These are phyloP conservation scores for Eurytoma adleriae DNA, from an alignment of 2,888 invertebrate genomes.

Conservation along the genomic window DNA sequence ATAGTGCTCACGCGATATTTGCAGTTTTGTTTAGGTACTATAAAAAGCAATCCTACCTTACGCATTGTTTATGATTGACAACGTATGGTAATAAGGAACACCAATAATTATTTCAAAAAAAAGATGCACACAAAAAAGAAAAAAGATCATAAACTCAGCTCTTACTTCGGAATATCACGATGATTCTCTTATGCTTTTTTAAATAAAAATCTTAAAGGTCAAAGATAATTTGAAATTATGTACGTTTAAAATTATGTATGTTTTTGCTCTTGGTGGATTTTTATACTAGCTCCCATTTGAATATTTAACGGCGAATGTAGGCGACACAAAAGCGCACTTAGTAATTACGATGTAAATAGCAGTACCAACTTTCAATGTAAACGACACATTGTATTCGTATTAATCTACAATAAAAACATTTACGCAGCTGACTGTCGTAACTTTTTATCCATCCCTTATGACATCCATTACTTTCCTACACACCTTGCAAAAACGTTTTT, in stretches of 20 bases:
- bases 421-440: conserved; percentile 30
- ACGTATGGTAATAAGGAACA: too few species aligned
- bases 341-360: conserved; percentile 57
- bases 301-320: conserved; percentile 49
- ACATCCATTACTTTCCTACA: too few species aligned
- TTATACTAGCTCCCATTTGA: conserved; percentile 10
- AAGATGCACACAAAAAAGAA: neutral
- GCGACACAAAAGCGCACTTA: conserved; percentile 35
- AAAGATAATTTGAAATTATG: conserved; percentile 48
- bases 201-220: conserved; percentile 25
- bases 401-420: conserved; percentile 55
- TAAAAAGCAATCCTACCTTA: too few species aligned
- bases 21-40: too few species aligned
- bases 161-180: neutral
- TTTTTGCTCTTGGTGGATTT: neutral
- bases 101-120: conserved; percentile 7
- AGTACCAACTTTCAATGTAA: conserved; percentile 56
- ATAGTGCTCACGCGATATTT: too few species aligned
- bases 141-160: neutral
- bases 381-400: conserved; percentile 58
- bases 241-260: conserved; percentile 39
- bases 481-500: too few species aligned
- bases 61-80: too few species aligned
- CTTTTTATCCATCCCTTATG: neutral
- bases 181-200: conserved; percentile 28